A percentile compares a stretch with the other conserved stretches of the same genome.
These are phyloP conservation scores for Gorsachius magnificus DNA, from an alignment of 2,797 vertebrate genomes.

Conservation along the genomic window DNA sequence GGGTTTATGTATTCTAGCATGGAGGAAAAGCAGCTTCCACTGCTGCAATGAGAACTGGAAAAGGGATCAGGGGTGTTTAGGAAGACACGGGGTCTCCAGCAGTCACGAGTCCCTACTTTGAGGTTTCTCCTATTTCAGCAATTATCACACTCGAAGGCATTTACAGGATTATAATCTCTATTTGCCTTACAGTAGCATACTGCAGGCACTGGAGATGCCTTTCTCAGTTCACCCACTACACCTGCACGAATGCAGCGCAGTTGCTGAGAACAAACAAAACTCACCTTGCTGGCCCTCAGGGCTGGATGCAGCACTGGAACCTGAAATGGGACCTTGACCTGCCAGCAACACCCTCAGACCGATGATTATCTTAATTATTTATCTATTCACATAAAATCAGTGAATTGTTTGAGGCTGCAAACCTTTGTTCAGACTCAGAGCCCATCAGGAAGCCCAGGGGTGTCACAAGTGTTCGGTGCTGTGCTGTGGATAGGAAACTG, in stretches of 20 bases:
- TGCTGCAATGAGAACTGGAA: neutral
- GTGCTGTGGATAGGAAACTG: rapidly evolving
- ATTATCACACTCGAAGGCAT: neutral
- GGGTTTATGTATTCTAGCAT: neutral
- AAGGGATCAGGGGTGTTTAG: neutral
- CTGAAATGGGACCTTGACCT: neutral
- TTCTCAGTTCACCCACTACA: neutral
- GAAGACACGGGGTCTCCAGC: neutral
- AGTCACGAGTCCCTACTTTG: rapidly evolving
- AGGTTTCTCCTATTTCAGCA: neutral
- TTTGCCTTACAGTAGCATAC: neutral
- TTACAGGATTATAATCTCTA: neutral
- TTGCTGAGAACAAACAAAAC: neutral
- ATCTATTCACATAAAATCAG: neutral
- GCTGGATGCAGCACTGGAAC: neutral
- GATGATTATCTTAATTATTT: neutral
- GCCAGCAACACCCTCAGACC: neutral
- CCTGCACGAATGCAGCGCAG: neutral
- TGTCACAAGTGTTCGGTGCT: neutral
- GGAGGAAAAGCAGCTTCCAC: neutral
- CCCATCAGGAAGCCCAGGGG: neutral
- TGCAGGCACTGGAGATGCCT: neutral
- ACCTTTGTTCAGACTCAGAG: neutral
- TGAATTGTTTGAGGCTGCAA: neutral
- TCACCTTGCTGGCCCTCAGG: neutral